These are phyloP conservation scores for Nymphalis c-album DNA, from an alignment of 2,888 invertebrate species.

Conservation along the genomic window DNA sequence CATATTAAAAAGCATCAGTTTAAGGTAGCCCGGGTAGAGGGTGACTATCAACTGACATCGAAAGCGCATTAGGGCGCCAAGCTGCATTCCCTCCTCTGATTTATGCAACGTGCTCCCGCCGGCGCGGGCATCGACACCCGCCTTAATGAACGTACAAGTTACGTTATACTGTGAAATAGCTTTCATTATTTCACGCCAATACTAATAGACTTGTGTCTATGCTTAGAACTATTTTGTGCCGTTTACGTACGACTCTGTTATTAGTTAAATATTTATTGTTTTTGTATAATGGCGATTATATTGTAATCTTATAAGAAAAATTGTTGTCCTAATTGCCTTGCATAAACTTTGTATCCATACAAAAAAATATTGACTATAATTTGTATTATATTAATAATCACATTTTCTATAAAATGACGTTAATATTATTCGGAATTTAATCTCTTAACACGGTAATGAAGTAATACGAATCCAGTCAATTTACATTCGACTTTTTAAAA, in stretches of 20 bases:
- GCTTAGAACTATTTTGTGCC: conserved; percentile 35
- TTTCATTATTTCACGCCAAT: conserved; percentile 73
- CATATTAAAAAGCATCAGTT: conserved; percentile 20
- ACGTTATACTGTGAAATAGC: conserved; percentile 70
- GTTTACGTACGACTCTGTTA: neutral
- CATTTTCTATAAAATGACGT: no score
- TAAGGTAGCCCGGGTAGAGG: conserved; percentile 40
- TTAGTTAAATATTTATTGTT: conserved; percentile 2
- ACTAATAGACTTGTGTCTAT: conserved; percentile 64
- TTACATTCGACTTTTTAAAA: neutral
- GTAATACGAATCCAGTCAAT: neutral
- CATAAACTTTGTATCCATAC: no score
- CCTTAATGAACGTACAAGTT: conserved; percentile 76
- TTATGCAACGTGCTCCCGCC: conserved; percentile 71
- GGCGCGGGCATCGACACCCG: conserved; percentile 69
- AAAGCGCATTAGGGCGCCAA: conserved; percentile 78
- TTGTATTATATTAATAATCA: no score
- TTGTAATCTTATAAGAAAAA: no score
- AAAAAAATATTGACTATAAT: no score
- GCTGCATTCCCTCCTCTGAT: conserved; percentile 74
- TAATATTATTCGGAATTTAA: no score
- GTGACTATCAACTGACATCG: conserved; percentile 74
- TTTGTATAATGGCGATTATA: neutral
- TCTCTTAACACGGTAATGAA: conserved; percentile 3
- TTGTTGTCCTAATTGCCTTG: no score